Evolutionary conservation across 2,888 invertebrate species (phyloP).

Genomic region (Dynastes hyllus): DNA sequence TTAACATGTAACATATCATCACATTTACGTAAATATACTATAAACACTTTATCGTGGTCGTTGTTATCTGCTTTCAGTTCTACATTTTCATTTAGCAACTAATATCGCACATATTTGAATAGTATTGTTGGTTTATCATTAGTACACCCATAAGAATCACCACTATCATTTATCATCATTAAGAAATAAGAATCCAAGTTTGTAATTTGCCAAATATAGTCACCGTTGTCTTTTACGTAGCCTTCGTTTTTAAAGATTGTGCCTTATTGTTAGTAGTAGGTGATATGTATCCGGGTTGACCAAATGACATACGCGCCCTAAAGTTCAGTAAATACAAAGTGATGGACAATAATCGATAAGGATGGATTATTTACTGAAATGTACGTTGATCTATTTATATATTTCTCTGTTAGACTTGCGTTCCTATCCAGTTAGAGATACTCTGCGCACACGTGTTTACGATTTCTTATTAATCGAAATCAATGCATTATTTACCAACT

Average conservation of each 20-base stretch:
- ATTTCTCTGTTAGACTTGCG: neutral
- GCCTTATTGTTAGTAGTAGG: constrained; percentile 15
- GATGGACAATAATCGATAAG: constrained; percentile 47
- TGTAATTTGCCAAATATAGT: neutral
- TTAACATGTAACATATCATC: neutral
- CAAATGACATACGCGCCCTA: neutral
- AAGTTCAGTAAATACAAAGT: neutral
- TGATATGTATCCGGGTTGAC: neutral
- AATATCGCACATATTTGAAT: constrained; percentile 9
- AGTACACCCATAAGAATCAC: neutral
- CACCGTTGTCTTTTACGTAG: neutral
- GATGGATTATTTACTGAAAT: constrained; percentile 60
- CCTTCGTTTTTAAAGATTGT: constrained; percentile 9
- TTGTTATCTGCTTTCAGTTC: constrained; percentile 29
- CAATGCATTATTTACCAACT: too few species aligned
- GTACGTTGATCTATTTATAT: constrained; percentile 54
- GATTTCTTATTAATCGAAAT: neutral
- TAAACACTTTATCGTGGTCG: constrained; percentile 22
- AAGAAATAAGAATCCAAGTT: constrained; percentile 13
- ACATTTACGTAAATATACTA: constrained; percentile 2
- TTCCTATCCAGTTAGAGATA: neutral
- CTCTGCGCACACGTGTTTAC: neutral
- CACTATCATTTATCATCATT: constrained; percentile 13
- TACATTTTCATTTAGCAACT: constrained; percentile 37
- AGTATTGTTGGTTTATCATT: constrained; percentile 26